Percentiles rank a stretch among this genome's conserved stretches.
These are phyloP conservation scores for Desmodus rotundus DNA, from an alignment of 2,113 vertebrate species.

Conservation along the genomic window DNA sequence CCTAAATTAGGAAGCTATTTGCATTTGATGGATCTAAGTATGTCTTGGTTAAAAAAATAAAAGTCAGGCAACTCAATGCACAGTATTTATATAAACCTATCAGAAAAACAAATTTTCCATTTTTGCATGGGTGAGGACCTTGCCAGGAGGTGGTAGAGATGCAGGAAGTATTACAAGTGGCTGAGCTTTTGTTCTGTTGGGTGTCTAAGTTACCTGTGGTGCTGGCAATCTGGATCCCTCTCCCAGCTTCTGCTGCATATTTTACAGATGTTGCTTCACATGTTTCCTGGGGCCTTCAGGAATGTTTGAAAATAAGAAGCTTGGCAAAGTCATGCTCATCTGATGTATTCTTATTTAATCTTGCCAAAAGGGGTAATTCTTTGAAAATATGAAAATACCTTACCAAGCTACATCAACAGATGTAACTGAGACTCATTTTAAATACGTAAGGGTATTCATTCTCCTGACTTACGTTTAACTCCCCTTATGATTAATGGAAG, in stretches of 20 bases:
- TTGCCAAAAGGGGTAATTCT: constrained; percentile 37
- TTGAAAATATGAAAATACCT: constrained; percentile 51
- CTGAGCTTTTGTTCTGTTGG: not conserved
- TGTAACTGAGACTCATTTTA: constrained; percentile 58
- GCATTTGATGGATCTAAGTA: not conserved
- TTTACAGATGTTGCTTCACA: constrained; percentile 62
- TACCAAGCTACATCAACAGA: constrained; percentile 59
- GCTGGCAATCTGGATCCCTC: not conserved
- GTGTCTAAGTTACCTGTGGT: not conserved
- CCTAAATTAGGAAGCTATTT: not conserved
- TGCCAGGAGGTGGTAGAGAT: not conserved
- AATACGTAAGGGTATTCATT: constrained; percentile 65
- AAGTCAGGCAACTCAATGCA: not conserved
- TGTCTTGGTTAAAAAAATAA: not conserved
- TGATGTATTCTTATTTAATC: constrained; percentile 52
- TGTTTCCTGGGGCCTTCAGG: constrained; percentile 38
- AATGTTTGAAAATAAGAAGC: constrained; percentile 49
- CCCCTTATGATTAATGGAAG: constrained; percentile 59
- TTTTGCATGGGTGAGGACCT: not conserved
- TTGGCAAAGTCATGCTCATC: constrained; percentile 36
- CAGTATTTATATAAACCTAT: constrained; percentile 33
- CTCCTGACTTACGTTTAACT: constrained; percentile 42
- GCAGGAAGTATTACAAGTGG: not conserved
- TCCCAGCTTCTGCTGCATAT: not conserved
- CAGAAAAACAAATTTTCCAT: not conserved